A percentile compares a stretch with the other conserved stretches of the same genome.
phyloP scores from a whole-genome alignment of 2,888 invertebrate genomes.

The Mesochorus sp. region DNA sequence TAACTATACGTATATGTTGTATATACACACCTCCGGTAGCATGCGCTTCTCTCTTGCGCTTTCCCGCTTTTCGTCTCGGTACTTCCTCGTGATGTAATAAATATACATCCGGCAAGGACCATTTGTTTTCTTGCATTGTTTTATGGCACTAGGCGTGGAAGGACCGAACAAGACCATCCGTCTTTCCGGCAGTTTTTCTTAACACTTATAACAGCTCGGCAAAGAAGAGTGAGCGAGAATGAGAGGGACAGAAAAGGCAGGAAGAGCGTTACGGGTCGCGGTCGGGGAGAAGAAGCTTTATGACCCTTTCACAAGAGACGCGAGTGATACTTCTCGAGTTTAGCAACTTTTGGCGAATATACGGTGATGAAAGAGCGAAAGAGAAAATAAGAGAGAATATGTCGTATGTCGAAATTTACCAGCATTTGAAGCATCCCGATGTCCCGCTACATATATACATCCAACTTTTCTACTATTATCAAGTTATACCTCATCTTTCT shows the following conservation, averaged over 20 bases:
- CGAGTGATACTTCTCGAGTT: constrained; percentile 33
- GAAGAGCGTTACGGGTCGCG: neutral
- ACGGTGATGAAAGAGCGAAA: too few species aligned
- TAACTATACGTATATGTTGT: neutral
- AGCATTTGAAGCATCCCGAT: neutral
- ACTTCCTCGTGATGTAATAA: constrained; percentile 69
- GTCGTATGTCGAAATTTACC: constrained; percentile 16
- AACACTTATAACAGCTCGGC: constrained; percentile 55
- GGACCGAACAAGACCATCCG: constrained; percentile 69
- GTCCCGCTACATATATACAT: neutral
- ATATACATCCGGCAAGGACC: constrained; percentile 74
- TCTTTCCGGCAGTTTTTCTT: constrained; percentile 72
- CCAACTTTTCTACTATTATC: neutral
- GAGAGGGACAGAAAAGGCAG: neutral
- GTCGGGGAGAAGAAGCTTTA: constrained; percentile 46
- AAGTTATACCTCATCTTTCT: neutral
- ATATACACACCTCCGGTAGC: neutral
- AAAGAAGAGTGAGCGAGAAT: neutral
- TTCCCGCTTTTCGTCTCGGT: constrained; percentile 29
- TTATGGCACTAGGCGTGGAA: constrained; percentile 66
- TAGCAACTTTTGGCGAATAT: constrained; percentile 31
- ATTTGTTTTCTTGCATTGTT: constrained; percentile 76
- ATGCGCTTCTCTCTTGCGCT: neutral
- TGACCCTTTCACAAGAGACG: constrained; percentile 36
- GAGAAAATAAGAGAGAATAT: neutral